phyloP scores from a whole-genome alignment of 1,140 invertebrate genomes.

The Trichoplusia ni region DNA sequence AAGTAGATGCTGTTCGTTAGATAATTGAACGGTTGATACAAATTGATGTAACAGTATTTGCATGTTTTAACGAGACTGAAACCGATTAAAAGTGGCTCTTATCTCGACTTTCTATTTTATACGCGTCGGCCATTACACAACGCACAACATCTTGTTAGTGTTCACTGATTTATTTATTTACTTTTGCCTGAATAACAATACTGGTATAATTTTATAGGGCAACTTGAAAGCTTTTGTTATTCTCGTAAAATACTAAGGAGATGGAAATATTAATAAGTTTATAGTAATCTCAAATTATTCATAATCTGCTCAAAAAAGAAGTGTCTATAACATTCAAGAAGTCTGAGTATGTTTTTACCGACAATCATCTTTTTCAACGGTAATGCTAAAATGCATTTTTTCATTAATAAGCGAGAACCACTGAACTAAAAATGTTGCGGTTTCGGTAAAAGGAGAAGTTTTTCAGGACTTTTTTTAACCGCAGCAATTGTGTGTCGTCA shows the following conservation, averaged over 20 bases:
- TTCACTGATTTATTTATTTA: slow-evolving; percentile 2
- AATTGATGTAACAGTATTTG: slow-evolving; percentile 32
- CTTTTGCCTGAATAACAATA: too few species aligned
- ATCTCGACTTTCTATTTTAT: slow-evolving; percentile 42
- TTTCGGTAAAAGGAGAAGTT: neutral
- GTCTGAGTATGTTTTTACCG: neutral
- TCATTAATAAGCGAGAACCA: neutral
- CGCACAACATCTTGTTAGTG: slow-evolving; percentile 30
- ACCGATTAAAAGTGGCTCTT: slow-evolving; percentile 36
- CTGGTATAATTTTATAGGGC: too few species aligned
- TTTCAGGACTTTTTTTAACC: slow-evolving; percentile 40
- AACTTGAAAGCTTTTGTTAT: too few species aligned
- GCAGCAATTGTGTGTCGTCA: slow-evolving; percentile 36
- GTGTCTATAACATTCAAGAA: neutral
- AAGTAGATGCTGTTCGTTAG: neutral
- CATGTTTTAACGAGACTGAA: slow-evolving; percentile 37
- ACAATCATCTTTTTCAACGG: too few species aligned
- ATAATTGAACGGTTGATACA: neutral
- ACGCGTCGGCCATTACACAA: slow-evolving; percentile 32
- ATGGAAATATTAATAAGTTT: too few species aligned
- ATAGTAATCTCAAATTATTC: too few species aligned
- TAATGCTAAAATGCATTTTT: neutral
- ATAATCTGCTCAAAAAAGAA: too few species aligned
- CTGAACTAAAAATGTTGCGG: neutral
- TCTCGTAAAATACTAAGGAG: too few species aligned